Percentiles rank a stretch among this genome's conserved stretches.
Conservation (phyloP, 2,888 invertebrate genomes). For the Sminthurides aquaticus region DNA sequence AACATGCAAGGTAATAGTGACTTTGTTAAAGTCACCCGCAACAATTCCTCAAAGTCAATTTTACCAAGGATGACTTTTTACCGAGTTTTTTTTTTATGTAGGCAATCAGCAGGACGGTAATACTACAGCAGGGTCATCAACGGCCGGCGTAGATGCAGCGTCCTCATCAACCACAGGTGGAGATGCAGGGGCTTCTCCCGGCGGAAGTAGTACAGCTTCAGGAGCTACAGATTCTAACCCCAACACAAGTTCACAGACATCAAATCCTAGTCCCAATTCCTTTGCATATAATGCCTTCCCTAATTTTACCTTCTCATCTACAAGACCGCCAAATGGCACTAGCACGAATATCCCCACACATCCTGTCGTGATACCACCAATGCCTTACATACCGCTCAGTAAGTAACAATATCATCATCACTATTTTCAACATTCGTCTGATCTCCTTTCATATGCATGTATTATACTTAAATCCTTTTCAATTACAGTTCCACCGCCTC, state of each 20-base stretch:
- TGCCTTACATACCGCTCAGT: conserved; percentile 43
- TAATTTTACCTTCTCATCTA: neutral
- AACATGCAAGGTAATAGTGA: conserved; percentile 11
- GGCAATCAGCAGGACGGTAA: too few species aligned
- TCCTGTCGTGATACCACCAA: conserved; percentile 34
- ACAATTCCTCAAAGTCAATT: neutral
- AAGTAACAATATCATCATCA: conserved; percentile 14
- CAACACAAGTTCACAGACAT: neutral
- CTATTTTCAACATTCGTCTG: neutral
- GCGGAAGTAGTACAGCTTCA: neutral
- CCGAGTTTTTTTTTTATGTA: neutral
- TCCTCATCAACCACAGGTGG: neutral
- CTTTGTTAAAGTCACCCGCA: neutral
- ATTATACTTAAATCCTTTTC: neutral
- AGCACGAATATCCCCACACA: conserved; percentile 4
- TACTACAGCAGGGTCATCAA: conserved; percentile 11
- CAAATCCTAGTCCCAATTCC: neutral
- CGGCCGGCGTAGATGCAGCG: conserved; percentile 8
- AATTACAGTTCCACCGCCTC: conserved; percentile 59
- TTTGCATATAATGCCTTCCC: neutral
- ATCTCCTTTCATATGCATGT: conserved; percentile 7
- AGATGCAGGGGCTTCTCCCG: neutral
- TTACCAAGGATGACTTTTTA: neutral
- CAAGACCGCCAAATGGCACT: conserved; percentile 1
- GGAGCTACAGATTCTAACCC: neutral